phyloP scores from a whole-genome alignment of 2,888 invertebrate genomes.

The Stegana nigrithorax region DNA sequence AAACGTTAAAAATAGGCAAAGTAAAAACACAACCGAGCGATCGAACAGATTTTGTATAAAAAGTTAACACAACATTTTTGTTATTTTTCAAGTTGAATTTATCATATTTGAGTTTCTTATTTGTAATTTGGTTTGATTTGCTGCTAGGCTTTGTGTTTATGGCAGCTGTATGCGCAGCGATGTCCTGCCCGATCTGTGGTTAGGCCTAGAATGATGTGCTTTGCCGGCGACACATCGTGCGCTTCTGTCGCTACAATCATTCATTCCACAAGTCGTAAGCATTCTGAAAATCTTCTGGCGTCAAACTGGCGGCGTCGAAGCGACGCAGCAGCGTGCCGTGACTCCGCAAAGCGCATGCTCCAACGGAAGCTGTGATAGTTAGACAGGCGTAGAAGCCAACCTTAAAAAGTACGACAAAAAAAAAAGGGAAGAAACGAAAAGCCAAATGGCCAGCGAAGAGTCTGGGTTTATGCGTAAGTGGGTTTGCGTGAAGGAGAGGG shows the following conservation, averaged over 20 bases:
- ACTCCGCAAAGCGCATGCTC: slow-evolving; percentile 56
- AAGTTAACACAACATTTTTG: background rate
- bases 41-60: background rate
- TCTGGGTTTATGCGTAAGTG: background rate
- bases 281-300: slow-evolving; percentile 47
- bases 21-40: background rate
- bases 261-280: slow-evolving; percentile 62
- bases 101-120: no score
- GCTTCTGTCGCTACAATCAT: slow-evolving; percentile 62
- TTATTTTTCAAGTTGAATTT: no score
- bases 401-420: no score
- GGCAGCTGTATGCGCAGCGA: slow-evolving; percentile 33
- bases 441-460: no score
- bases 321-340: slow-evolving; percentile 25
- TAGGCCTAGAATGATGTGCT: slow-evolving; percentile 70
- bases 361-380: slow-evolving; percentile 39
- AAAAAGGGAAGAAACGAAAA: background rate
- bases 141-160: background rate
- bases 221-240: slow-evolving; percentile 66
- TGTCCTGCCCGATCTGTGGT: slow-evolving; percentile 69
- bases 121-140: background rate
- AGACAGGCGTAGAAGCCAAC: slow-evolving; percentile 18
- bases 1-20: background rate
- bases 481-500: background rate
- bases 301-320: slow-evolving; percentile 30